phyloP scores from a whole-genome alignment of 2,888 invertebrate species.

The Dioctria linearis region DNA sequence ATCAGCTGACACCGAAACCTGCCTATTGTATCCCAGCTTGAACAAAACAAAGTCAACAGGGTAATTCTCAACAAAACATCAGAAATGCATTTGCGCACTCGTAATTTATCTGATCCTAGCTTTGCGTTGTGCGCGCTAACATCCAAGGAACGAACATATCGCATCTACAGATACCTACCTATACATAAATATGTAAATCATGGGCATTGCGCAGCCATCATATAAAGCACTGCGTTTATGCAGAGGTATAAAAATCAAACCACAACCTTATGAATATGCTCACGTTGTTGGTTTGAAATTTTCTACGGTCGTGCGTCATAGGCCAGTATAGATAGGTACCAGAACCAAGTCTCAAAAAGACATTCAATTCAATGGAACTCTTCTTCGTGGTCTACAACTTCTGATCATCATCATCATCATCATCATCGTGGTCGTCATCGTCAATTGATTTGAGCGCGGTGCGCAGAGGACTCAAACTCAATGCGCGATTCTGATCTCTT shows the following conservation, averaged over 20 bases:
- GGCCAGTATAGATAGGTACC: too few species aligned
- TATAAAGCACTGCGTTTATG: conserved; percentile 31
- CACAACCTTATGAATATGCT: conserved; percentile 42
- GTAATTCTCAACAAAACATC: conserved; percentile 33
- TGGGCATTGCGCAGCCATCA: conserved; percentile 3
- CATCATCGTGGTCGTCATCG: conserved; percentile 25
- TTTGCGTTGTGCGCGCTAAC: conserved; percentile 30
- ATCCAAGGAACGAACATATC: conserved; percentile 12
- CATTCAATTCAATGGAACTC: conserved; percentile 8
- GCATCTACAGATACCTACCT: too few species aligned
- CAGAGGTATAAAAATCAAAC: background rate
- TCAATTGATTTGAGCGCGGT: conserved; percentile 31
- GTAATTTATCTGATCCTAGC: conserved; percentile 34
- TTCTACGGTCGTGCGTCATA: conserved; percentile 31
- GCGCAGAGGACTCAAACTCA: conserved; percentile 8
- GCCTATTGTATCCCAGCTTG: conserved; percentile 13
- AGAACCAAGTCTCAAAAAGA: background rate
- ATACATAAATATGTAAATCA: too few species aligned
- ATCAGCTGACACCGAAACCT: conserved; percentile 20
- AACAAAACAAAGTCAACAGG: conserved; percentile 32
- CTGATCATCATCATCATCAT: conserved; percentile 33
- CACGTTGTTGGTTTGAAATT: conserved; percentile 31
- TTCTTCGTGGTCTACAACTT: conserved; percentile 29
- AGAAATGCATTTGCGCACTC: conserved; percentile 38
- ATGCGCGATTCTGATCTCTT: conserved; percentile 35